Evolutionary conservation across 2,797 vertebrate species (phyloP), one percentile per base, ranked within the genome.

Genomic region (Diplodus sargus): DNA sequence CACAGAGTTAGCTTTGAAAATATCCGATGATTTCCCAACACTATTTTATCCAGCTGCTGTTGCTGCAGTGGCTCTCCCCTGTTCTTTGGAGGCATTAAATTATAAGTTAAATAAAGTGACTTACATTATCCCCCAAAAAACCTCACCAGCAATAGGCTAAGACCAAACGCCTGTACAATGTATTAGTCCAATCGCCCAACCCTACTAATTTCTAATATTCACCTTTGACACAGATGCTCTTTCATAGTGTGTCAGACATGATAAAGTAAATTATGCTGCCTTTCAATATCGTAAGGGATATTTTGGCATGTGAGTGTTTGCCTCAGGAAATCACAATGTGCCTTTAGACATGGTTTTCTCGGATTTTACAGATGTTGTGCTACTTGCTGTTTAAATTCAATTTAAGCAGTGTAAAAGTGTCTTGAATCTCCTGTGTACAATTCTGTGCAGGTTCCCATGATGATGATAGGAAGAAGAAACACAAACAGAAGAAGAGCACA

Each of bases 401-500:
- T 34, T 34, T 11, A 13, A 30, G 8, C 8, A 6, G 13, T 23
- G 43, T 8, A 61, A 53, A 65, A 3, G 1, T 30, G 1, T 15
- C n/a, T 28, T 47, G 7, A 49, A 53, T 64, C 6, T 57, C 51
- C 18, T 74, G 18, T 67, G 22, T 64, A 3, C n/a, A 34, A 28
- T 65, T 30, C 5, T 71, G 2, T 49, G 14, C 61, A 93, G 92
- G 79, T 84, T 72, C 91, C 18, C 13, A 56, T 28, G 53, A 83
- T 6, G 51, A 72, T 28, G 76, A 81, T 1, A 62, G 79, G 52
- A 93, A 89, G 80, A 85, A 79, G 48, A 81, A 42, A 70, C 87
- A 56, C 12, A 93, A 91, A 71, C 70, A 0, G 54, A 94, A 91
- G 83, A 94, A 89, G 70, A 92, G 85, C 90, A 86, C 86, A 72